Conservation (phyloP, 2,113 vertebrate genomes). For the Sminthopsis crassicaudata region DNA sequence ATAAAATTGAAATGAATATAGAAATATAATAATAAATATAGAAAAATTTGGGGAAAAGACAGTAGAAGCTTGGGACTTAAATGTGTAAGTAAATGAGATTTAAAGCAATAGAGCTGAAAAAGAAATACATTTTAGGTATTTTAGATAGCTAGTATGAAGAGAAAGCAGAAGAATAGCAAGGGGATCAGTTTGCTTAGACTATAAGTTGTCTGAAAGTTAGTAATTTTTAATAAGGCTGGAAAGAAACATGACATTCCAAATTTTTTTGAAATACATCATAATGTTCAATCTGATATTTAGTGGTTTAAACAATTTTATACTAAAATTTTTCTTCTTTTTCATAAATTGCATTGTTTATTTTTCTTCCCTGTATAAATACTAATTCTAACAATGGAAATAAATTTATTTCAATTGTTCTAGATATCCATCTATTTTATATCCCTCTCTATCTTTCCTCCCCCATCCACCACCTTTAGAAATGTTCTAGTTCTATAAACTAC, state of each 20-base stretch:
- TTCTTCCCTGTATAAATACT: too few relatives aligned
- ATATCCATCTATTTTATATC: not conserved
- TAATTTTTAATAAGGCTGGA: not conserved
- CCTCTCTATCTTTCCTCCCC: not conserved
- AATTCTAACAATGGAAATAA: not conserved
- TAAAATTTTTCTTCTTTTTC: too few relatives aligned
- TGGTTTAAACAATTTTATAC: too few relatives aligned
- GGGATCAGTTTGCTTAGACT: not conserved
- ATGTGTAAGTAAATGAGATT: not conserved
- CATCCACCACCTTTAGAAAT: constrained; percentile 12
- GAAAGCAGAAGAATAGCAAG: not conserved
- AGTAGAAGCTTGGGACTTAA: not conserved
- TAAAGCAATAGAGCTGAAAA: not conserved
- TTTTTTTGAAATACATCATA: too few relatives aligned
- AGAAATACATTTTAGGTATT: not conserved
- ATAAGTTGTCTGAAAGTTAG: not conserved
- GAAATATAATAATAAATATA: not conserved
- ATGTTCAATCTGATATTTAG: too few relatives aligned
- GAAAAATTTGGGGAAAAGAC: not conserved
- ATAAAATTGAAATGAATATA: not conserved
- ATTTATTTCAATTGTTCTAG: not conserved
- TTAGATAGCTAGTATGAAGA: not conserved
- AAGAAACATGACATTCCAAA: not conserved
- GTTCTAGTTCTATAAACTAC: not conserved
- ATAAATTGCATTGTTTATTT: too few relatives aligned